Evolutionary conservation across 1,140 invertebrate genomes (phyloP), one percentile per base, ranked within the genome.

Genomic region (Bombus turneri): DNA sequence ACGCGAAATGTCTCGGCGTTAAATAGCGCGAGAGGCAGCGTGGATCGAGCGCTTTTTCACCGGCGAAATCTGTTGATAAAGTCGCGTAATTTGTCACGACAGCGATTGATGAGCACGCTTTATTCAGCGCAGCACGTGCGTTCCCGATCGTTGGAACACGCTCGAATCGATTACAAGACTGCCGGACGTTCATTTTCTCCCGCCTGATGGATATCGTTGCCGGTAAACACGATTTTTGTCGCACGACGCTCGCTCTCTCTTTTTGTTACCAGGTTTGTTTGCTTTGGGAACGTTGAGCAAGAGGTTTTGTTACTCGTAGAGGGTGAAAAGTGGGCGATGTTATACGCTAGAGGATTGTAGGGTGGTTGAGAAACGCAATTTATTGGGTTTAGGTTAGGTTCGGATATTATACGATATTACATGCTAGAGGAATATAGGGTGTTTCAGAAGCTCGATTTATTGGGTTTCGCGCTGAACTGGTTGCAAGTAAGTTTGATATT

Each of bases 121-220:
- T 87, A 73, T 77, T 78, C 64, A 59, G 28, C n/a, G 66, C 18
- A 59, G 59, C 76, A 59, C 74, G 72, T 68, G 31, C 39, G 59
- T 83, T 83, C 28, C 66, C 37, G 85, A 87, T 87, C 76, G 47
- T 59, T 73, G 39, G 59, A 72, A 87, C 53, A 74, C 34, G 41
- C 1, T 75, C 47, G 39, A 72, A 78, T 88, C 74, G 74, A 83
- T 88, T 83, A 82, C 72, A 31, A 31, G 59, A 15, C 47, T 74
- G n/a, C 18, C 31, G 62, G 41, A 84, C 69, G 34, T 87, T 84
- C 62, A 57, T 79, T 88, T 57, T n/a, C 41, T 79, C 43, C 39
- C 12, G 37, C 5, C 15, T 34, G 66, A 87, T 87, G 77, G 82
- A 74, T 79, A 59, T 72, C 72, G 39, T 77, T 28, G 41, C n/a